Percentiles rank a stretch among this genome's conserved stretches.
phyloP scores from a whole-genome alignment of 2,113 vertebrate species.

The Mustela lutreola region DNA sequence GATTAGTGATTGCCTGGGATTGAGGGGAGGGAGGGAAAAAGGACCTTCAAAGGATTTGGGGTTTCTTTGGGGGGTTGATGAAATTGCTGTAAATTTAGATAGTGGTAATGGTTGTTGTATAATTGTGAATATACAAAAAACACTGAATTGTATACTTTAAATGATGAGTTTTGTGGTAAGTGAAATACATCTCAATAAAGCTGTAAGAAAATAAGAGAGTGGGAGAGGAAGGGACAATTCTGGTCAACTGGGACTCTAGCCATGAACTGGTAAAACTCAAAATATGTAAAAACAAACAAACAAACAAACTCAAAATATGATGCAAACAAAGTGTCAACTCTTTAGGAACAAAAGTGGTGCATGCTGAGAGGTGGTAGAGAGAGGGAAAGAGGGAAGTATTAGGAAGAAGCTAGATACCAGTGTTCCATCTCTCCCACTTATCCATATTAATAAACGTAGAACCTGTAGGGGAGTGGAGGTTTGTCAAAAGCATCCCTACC shows the following conservation, averaged over 20 bases:
- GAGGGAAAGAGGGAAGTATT: background rate
- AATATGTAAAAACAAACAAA: background rate
- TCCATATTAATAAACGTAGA: background rate
- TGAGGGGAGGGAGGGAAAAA: background rate
- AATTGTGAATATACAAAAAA: background rate
- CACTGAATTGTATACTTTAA: background rate
- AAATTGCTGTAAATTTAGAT: background rate
- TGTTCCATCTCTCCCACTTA: background rate
- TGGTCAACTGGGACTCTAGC: background rate
- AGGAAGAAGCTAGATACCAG: background rate
- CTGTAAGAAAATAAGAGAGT: background rate
- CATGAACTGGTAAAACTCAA: background rate
- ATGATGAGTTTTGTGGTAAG: background rate
- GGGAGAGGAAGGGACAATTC: background rate
- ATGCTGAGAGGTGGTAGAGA: background rate
- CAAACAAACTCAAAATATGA: background rate
- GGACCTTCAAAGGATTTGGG: background rate
- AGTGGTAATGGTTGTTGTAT: background rate
- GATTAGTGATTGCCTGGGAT: background rate
- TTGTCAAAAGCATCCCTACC: background rate
- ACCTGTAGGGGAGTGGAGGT: background rate
- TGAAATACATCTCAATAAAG: background rate
- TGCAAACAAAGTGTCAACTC: background rate
- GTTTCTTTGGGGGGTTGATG: background rate
- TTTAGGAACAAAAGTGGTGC: background rate